These are phyloP conservation scores for Dinocampus coccinellae DNA, from an alignment of 2,888 invertebrate genomes.

Conservation along the genomic window DNA sequence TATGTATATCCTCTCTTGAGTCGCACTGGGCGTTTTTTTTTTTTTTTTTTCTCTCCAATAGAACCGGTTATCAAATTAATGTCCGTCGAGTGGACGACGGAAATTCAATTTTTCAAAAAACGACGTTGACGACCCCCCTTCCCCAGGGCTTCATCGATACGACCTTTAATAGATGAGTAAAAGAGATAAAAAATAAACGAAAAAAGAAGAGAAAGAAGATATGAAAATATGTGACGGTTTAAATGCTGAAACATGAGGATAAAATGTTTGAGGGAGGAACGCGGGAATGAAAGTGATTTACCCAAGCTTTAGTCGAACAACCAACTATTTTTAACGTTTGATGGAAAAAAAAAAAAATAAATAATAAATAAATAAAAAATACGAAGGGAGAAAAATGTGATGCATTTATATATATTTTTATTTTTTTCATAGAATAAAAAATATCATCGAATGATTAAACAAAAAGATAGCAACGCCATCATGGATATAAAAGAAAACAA, in stretches of 20 bases:
- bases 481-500: too few species aligned
- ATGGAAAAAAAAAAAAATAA: neutral
- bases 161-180: neutral
- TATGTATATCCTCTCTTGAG: constrained; percentile 2
- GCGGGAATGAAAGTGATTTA: neutral
- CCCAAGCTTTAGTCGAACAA: neutral
- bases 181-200: neutral
- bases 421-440: neutral
- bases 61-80: constrained; percentile 32
- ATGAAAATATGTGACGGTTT: neutral
- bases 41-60: neutral
- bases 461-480: too few species aligned
- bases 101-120: constrained; percentile 29
- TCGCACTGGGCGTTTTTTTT: constrained; percentile 22
- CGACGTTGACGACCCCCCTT: neutral
- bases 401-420: neutral
- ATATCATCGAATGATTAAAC: too few species aligned
- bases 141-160: neutral
- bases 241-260: neutral
- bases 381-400: neutral
- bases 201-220: neutral
- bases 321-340: neutral
- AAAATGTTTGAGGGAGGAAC: neutral
- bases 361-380: neutral
- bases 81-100: constrained; percentile 19